phyloP scores from a whole-genome alignment of 2,888 invertebrate species.

The Stegophylla sp. region DNA sequence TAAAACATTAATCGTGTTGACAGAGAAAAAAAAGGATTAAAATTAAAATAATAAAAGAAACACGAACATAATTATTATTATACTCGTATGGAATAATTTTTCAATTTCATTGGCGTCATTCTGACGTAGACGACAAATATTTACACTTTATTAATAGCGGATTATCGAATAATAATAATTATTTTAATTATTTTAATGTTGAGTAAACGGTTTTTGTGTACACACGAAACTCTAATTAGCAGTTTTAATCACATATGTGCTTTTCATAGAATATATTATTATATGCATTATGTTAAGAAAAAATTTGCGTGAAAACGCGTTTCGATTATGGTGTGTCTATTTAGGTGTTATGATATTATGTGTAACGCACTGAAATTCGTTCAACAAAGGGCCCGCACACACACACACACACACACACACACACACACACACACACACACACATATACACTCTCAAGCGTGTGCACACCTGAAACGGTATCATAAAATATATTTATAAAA shows the following conservation, averaged over 20 bases:
- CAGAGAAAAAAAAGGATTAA: slow-evolving; percentile 5
- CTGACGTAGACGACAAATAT: slow-evolving; percentile 40
- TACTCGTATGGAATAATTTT: slow-evolving; percentile 31
- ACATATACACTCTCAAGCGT: neutral
- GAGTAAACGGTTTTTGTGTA: slow-evolving; percentile 52
- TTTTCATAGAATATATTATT: slow-evolving; percentile 7
- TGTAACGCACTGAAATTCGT: neutral
- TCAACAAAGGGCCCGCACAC: slow-evolving; percentile 41
- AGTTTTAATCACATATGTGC: slow-evolving; percentile 37
- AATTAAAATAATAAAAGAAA: slow-evolving; percentile 7
- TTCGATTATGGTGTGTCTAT: neutral
- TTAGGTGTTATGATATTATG: neutral
- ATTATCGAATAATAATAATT: slow-evolving; percentile 41
- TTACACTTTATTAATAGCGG: slow-evolving; percentile 33
- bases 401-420: neutral
- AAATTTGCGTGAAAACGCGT: slow-evolving; percentile 43
- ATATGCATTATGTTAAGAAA: neutral
- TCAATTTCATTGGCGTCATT: slow-evolving; percentile 6
- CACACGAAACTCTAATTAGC: slow-evolving; percentile 56
- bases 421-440: neutral
- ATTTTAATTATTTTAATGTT: slow-evolving; percentile 22
- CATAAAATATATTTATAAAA: slow-evolving; percentile 29
- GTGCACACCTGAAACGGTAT: slow-evolving; percentile 45
- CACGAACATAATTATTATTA: neutral
- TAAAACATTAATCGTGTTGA: neutral